Base-by-base conservation (phyloP, 1,140 invertebrate species). In the Formica exsecta region DNA sequence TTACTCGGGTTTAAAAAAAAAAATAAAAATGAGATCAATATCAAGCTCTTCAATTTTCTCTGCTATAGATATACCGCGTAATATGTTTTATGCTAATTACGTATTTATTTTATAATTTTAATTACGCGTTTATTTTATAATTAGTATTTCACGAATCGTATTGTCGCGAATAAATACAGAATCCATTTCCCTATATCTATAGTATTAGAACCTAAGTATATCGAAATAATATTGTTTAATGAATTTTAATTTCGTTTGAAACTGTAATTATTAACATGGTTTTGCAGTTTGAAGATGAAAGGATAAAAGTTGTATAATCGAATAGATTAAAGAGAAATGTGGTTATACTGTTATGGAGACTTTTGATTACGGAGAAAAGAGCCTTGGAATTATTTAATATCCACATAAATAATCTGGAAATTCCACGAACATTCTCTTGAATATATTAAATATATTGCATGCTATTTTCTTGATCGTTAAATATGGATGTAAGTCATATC, bases 381-480 rank as follows among this genome's bases (percentile, higher is more conserved):
- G 29, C 44, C 36, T 25, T 38, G 29, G 51, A 79, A 79, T 79
- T 51, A 79, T 79, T 79, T 44, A 77, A 11, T 65, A 9, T 16
- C 25, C 36, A 41, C 16, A 1, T 19, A 75, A 66, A 48, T 66
- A 68, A 51, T 32, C 44, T 51, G 7, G 29, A 1, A 61, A 59
- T 2, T 16, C 8, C 11, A 29, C 29, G n/a, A 11, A 19, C 0
- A 0, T 79, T 66, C 13, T 25, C 29, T 22, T 79, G 13, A 77
- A 66, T 76, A 51, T 51, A 44, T 65, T 44, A 77, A 76, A 65
- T 65, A 44, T 29, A 44, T 19, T 61, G 13, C n/a, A 9, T 75
- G 11, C 66, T 16, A 0, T 13, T 36, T 36, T 38, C 19, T 57
- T 61, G 25, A 0, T 5, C 0, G 1, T 68, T 80, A 36, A 81